Evolutionary conservation across 2,113 vertebrate genomes (phyloP), one percentile per base, ranked within the genome.

Genomic region (Percina caprodes): DNA sequence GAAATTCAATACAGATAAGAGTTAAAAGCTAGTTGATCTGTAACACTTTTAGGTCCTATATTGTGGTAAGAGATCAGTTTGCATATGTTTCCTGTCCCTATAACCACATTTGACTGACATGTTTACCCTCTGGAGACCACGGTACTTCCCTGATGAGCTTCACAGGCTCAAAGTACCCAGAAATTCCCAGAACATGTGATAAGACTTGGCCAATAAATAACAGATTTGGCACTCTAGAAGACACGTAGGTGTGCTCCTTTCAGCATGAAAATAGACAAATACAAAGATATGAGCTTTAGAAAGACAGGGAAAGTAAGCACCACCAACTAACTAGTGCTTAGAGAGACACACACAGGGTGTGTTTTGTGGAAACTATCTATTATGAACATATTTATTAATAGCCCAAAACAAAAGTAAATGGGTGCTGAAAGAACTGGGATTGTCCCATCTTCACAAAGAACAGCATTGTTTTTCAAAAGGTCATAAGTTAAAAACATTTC

Each of bases 131-230:
- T 19, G 63, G 78, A 84, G 55, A 74, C 5, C 49, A 45, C 14
- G 19, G 90, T 89, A 83, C 73, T 88, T 92, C 78, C 87, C 82
- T 68, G 68, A 82, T 70, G 86, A 87, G 68, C 67, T 67, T 46
- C 54, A 74, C 86, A 83, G 82, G 60, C 51, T 80, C 66, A 51
- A 80, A 90, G 73, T 77, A 65, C 67, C 59, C 52, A 26, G 61
- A 83, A 75, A 78, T 78, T 91, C 86, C 55, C 77, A 79, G 79
- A 72, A 80, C 68, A 80, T 73, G 83, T 89, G 89, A 90, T 89
- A 90, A 92, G 60, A 81, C 51, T 62, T 30, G 1, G 77, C 71
- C 77, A 91, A 92, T 89, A 80, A 91, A 72, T 86, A 88, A 93
- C 87, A 87, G 77, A 86, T 82, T 77, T 89, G 81, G 83, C 77